phyloP scores from a whole-genome alignment of 1,140 invertebrate genomes.

The Coenobita brevimanus region DNA sequence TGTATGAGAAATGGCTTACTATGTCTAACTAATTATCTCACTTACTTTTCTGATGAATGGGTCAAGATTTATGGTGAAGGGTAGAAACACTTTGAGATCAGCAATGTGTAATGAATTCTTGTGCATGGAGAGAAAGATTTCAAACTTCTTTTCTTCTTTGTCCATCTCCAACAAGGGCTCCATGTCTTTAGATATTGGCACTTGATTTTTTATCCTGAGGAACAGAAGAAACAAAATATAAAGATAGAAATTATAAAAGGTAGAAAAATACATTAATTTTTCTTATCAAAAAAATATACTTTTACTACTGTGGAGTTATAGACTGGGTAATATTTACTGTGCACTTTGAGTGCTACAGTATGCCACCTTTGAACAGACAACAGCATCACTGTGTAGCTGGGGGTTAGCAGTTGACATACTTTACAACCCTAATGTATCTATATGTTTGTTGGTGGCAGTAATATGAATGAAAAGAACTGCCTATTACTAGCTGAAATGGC shows the following conservation, averaged over 20 bases:
- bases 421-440: too few relatives aligned
- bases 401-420: too few relatives aligned
- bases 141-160: conserved; percentile 93
- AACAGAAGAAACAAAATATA: neutral
- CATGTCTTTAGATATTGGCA: conserved; percentile 88
- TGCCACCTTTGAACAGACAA: too few relatives aligned
- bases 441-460: too few relatives aligned
- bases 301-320: too few relatives aligned
- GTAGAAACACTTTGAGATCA: conserved; percentile 94
- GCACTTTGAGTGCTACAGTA: too few relatives aligned
- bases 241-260: neutral
- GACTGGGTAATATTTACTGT: too few relatives aligned
- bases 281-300: too few relatives aligned
- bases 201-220: conserved; percentile 78
- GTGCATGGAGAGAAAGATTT: conserved; percentile 92
- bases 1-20: conserved; percentile 73
- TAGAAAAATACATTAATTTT: neutral
- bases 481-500: too few relatives aligned
- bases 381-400: too few relatives aligned
- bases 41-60: conserved; percentile 93
- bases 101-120: conserved; percentile 77
- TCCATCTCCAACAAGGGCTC: conserved; percentile 93
- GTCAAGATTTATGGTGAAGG: conserved; percentile 97
- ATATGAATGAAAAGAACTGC: too few relatives aligned
- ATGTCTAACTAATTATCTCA: neutral